A percentile compares a stretch with the other conserved stretches of the same genome.
phyloP scores from a whole-genome alignment of 2,888 invertebrate species.

The Plagodis dolabraria region DNA sequence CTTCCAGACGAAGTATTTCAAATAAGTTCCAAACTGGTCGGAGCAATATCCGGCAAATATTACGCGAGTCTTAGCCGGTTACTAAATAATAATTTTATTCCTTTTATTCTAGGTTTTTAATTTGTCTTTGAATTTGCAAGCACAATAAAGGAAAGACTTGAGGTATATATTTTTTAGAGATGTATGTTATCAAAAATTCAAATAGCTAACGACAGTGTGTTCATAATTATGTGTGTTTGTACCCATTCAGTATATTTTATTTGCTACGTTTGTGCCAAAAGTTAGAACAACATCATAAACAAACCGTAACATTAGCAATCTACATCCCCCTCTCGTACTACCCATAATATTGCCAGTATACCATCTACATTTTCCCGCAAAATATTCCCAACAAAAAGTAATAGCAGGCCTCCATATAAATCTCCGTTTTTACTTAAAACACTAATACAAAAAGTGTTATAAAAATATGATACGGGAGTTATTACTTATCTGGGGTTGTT shows the following conservation, averaged over 20 bases:
- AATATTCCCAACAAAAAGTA: conserved; percentile 25
- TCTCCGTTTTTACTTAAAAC: conserved; percentile 54
- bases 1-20: too few relatives aligned
- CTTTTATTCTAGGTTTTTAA: too few relatives aligned
- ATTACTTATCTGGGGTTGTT: conserved; percentile 57
- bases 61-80: too few relatives aligned
- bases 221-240: conserved; percentile 18
- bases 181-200: neutral
- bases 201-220: conserved; percentile 1
- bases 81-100: too few relatives aligned
- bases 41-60: too few relatives aligned
- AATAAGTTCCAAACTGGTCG: too few relatives aligned
- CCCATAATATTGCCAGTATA: conserved; percentile 25
- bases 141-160: too few relatives aligned
- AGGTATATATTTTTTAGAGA: neutral
- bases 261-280: conserved; percentile 22
- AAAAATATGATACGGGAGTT: conserved; percentile 63
- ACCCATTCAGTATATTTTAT: conserved; percentile 13
- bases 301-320: conserved; percentile 23
- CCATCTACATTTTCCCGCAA: conserved; percentile 24
- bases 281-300: conserved; percentile 23
- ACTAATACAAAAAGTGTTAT: conserved; percentile 56
- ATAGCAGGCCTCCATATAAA: conserved; percentile 46
- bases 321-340: conserved; percentile 22
- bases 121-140: too few relatives aligned